A percentile compares a stretch with the other conserved stretches of the same genome.
These are phyloP conservation scores for Drosophila borealis DNA, from an alignment of 2,888 invertebrate genomes.

Conservation along the genomic window DNA sequence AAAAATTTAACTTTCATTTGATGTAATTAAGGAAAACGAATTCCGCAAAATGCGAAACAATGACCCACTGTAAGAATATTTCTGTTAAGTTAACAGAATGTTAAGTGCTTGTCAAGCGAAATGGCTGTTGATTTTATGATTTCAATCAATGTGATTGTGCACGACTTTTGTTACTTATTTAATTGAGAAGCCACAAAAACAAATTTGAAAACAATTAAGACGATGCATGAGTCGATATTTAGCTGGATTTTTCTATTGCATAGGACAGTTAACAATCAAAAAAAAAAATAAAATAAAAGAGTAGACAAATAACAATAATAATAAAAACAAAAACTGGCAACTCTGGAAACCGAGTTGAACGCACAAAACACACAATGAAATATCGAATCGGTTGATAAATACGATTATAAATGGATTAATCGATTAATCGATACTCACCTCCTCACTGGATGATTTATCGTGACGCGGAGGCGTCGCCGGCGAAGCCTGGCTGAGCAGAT, in stretches of 20 bases:
- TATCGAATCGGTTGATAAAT: slow-evolving; percentile 48
- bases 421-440: slow-evolving; percentile 89
- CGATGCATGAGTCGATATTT: slow-evolving; percentile 33
- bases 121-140: slow-evolving; percentile 16
- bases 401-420: slow-evolving; percentile 24
- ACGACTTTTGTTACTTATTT: not conserved
- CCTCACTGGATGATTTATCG: slow-evolving; percentile 97
- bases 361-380: slow-evolving; percentile 71
- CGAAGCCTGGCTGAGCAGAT: slow-evolving; percentile 95
- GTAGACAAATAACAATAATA: slow-evolving; percentile 31
- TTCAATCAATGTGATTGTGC: slow-evolving; percentile 11
- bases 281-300: slow-evolving; percentile 44
- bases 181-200: slow-evolving; percentile 8
- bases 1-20: not conserved
- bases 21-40: not conserved
- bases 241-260: slow-evolving; percentile 27
- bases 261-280: slow-evolving; percentile 19
- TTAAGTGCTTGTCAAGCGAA: slow-evolving; percentile 24
- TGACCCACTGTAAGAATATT: slow-evolving; percentile 29
- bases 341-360: slow-evolving; percentile 44
- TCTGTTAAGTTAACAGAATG: slow-evolving; percentile 29
- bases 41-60: not conserved
- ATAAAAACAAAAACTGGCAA: slow-evolving; percentile 41
- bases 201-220: slow-evolving; percentile 24
- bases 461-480: slow-evolving; percentile 94